Evolutionary conservation across 2,113 vertebrate genomes (phyloP), one percentile per base, ranked within the genome.

Genomic region (Ameiurus melas): DNA sequence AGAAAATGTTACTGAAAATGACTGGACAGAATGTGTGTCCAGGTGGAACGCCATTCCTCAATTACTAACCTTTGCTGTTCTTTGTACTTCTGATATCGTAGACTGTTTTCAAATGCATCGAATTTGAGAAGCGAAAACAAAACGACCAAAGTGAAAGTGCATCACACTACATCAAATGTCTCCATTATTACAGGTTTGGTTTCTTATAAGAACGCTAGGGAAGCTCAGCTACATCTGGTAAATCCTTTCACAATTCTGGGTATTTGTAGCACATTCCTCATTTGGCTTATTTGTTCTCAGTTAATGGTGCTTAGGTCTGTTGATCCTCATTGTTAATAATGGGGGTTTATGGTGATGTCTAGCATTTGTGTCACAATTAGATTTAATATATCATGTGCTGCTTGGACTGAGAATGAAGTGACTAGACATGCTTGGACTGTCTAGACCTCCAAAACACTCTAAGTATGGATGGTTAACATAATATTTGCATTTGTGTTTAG

Each of bases 231-330:
- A 36, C 70, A 39, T 36, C 20, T 39, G 36, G 13, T 71, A 19
- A 71, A 71, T 36, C 30, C 68, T 70, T 70, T 70, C 30, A 70
- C 68, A 33, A 33, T 17, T 33, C n/a, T 33, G 68, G 30, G 16
- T 17, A 30, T 70, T 70, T 33, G 66, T 33, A n/a, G 20, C n/a
- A 33, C n/a, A 33, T 33, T 66, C 30, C 16, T 71, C 36, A 36
- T 6, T 70, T 6, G 8, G 1, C 16, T 73, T 88, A 87, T 94
- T 90, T 90, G 89, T 25, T 77, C 55, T 17, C 58, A 22, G 55
- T 64, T 87, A 90, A 91, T 47, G 16, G 86, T 17, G 62, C 91
- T 93, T 93, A 92, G 64, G 83, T 62, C 39, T 79, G 89, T 85
- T 90, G 51, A 51, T 78, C n/a, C 43, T 78, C 25, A 16, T 27